Base-by-base conservation (phyloP, 2,888 invertebrate species). In the Rhodophaea formosa region DNA sequence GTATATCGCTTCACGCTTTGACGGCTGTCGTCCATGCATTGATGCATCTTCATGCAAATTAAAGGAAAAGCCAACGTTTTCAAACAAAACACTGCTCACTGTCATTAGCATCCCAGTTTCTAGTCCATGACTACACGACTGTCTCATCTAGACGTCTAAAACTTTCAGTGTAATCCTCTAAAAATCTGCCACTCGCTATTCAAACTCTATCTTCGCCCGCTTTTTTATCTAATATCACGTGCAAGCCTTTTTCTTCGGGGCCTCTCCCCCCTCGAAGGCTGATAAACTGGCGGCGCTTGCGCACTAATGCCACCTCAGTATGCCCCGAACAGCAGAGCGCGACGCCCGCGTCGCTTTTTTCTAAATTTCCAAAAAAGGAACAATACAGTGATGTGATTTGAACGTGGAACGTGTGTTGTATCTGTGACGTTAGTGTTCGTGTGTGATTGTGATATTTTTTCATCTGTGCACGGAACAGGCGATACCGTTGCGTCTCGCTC, bases 401-500 rank as follows among this genome's bases (percentile, higher is more conserved):
- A 65, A 69, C 69, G 70, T 70, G 72, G 54, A 66, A 60, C 65
- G 69, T 70, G 67, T 67, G 66, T 63, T 69, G 69, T 68, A 65
- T 66, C 68, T 68, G 69, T 75, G 77, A 70, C 63, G 66, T 73
- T 69, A 74, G 73, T 79, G 68, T 62, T 69, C 66, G 68, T 61
- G 71, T 72, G 77, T 75, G 77, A 73, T 62, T 61, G 60, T 65
- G 57, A 60, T 58, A 35, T 57, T 55, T 63, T 68, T 70, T 68
- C 64, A 72, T 71, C 70, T 71, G 74, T 71, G 76, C 63, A 64
- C 67, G 77, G 72, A 76, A 78, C 72, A 67, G 61, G 69, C 77
- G 76, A 74, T 86, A 88, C 90, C 88, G 90, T 88, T 88, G 87
- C 74, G 83, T 77, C 75, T 73, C 85, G 89, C 86, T 86, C 78